Percentiles rank a stretch among this genome's conserved stretches.
phyloP scores from a whole-genome alignment of 2,888 invertebrate species.

The Miltochrista miniata region DNA sequence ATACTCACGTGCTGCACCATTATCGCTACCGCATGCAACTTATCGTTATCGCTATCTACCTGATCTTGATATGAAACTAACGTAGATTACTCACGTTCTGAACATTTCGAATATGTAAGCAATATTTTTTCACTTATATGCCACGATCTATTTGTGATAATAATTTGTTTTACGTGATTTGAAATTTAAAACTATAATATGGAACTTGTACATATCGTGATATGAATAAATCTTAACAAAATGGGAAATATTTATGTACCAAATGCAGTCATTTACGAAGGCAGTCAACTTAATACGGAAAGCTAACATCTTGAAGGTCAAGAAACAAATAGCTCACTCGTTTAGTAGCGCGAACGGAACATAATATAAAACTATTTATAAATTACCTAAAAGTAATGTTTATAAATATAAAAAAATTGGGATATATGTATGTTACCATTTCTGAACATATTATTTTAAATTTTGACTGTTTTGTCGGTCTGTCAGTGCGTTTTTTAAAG shows the following conservation, averaged over 20 bases:
- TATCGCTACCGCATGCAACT: slow-evolving; percentile 17
- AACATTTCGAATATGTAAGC: slow-evolving; percentile 1
- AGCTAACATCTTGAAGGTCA: slow-evolving; percentile 50
- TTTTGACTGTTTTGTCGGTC: too few species aligned
- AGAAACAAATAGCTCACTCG: slow-evolving; percentile 33
- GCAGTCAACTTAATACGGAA: slow-evolving; percentile 48
- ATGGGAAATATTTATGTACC: too few species aligned
- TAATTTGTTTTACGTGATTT: not conserved
- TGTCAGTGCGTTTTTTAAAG: too few species aligned
- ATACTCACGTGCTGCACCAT: slow-evolving; percentile 11
- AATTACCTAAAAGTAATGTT: too few species aligned
- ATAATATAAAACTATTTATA: too few species aligned
- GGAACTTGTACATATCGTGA: too few species aligned
- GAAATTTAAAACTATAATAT: too few species aligned
- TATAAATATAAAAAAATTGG: too few species aligned
- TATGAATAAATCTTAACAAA: too few species aligned
- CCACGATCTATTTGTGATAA: not conserved
- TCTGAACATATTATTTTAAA: too few species aligned
- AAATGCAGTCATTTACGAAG: not conserved
- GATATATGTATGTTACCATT: too few species aligned
- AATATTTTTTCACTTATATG: not conserved
- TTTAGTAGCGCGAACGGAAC: slow-evolving; percentile 10
- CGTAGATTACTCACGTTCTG: slow-evolving; percentile 10
- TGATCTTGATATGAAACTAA: slow-evolving; percentile 26
- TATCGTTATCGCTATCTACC: slow-evolving; percentile 24